A percentile compares a stretch with the other conserved stretches of the same genome.
Conservation (phyloP, 37 sponge, comb jelly and placozoan genomes). For the Spongilla lacustris region DNA sequence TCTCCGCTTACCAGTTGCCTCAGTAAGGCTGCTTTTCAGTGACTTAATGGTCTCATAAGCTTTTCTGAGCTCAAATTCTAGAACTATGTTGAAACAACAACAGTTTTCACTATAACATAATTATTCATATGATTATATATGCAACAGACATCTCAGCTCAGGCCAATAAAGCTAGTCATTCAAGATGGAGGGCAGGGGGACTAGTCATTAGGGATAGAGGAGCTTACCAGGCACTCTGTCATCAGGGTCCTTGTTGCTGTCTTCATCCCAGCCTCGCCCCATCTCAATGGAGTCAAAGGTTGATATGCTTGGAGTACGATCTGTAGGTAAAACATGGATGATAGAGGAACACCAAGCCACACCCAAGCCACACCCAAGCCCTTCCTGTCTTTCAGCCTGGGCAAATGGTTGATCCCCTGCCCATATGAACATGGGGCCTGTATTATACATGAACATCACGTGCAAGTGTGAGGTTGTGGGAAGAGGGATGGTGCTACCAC, state of each 20-base stretch:
- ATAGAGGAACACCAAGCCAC: neutral
- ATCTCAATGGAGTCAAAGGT: conserved; percentile 96
- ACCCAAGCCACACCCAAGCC: neutral
- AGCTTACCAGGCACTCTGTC: conserved; percentile 86
- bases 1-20: conserved; percentile 69
- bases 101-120: conserved; percentile 48
- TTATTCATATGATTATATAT: neutral
- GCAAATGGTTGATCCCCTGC: too few relatives aligned
- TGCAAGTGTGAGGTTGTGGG: too few relatives aligned
- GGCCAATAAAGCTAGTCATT: too few relatives aligned
- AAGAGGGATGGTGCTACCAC: too few relatives aligned
- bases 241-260: conserved; percentile 71
- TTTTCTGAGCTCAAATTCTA: conserved; percentile 96
- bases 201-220: neutral
- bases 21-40: conserved; percentile 88
- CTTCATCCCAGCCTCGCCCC: conserved; percentile 89
- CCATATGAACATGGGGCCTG: too few relatives aligned
- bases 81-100: too few relatives aligned
- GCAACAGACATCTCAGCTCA: too few relatives aligned
- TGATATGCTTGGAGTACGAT: conserved; percentile 82
- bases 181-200: neutral
- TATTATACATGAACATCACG: too few relatives aligned
- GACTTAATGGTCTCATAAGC: conserved; percentile 96
- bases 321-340: conserved; percentile 39
- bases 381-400: too few relatives aligned